A percentile compares a stretch with the other conserved stretches of the same genome.
Conservation (phyloP, 2,888 invertebrate species). For the Epinotia ramella region DNA sequence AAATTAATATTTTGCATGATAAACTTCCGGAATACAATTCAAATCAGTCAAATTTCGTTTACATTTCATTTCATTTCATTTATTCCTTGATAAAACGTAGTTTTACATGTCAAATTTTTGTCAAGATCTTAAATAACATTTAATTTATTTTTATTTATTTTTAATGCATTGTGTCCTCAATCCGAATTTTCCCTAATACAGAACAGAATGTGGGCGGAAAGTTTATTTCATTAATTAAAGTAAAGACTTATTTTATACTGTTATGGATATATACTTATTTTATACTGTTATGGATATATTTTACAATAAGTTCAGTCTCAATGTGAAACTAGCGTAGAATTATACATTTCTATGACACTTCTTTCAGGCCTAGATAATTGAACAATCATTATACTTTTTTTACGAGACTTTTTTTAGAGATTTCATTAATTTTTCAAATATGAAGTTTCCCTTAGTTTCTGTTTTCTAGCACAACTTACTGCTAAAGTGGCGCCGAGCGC, state of each 20-base stretch:
- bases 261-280: constrained; percentile 7
- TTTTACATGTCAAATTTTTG: too few species aligned
- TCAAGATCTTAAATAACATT: too few species aligned
- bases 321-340: constrained; percentile 21
- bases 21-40: neutral
- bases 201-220: constrained; percentile 3
- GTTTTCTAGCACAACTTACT: too few species aligned
- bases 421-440: too few species aligned
- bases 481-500: too few species aligned
- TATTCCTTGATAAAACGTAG: too few species aligned
- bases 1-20: neutral
- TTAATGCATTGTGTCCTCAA: neutral
- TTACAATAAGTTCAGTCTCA: constrained; percentile 40
- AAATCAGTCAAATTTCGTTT: neutral
- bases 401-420: too few species aligned
- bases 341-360: neutral
- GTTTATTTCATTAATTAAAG: neutral
- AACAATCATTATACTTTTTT: neutral
- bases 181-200: neutral
- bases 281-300: constrained; percentile 11
- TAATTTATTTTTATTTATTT: too few species aligned
- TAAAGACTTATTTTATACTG: neutral
- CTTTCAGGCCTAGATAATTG: neutral
- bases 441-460: too few species aligned
- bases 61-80: too few species aligned